These are phyloP conservation scores for Lypha dubia DNA, from an alignment of 2,888 invertebrate species.

Conservation along the genomic window DNA sequence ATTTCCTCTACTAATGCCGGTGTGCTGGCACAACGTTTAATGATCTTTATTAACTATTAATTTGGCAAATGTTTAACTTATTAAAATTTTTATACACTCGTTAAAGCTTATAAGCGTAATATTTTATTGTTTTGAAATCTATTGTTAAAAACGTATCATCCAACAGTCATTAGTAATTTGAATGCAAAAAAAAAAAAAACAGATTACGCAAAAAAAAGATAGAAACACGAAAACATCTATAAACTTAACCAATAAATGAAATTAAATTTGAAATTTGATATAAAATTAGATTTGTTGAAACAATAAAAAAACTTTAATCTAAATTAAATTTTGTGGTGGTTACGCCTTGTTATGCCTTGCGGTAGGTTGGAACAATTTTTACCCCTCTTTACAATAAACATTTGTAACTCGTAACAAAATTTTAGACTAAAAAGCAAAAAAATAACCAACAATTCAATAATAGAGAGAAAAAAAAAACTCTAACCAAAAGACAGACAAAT, in stretches of 20 bases:
- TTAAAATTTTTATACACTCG: neutral
- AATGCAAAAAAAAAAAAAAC: constrained; percentile 1
- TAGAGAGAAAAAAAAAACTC: neutral
- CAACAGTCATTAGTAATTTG: constrained; percentile 14
- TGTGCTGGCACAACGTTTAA: neutral
- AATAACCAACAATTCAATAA: neutral
- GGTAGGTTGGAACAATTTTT: constrained; percentile 52
- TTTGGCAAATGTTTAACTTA: neutral
- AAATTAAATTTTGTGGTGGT: constrained; percentile 72
- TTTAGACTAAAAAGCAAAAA: constrained; percentile 25
- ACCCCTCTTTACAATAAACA: neutral
- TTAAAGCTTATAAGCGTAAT: constrained; percentile 3
- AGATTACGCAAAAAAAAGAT: constrained; percentile 2
- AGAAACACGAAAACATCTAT: constrained; percentile 13
- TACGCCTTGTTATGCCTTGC: constrained; percentile 72
- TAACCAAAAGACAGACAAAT: constrained; percentile 18
- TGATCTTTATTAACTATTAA: neutral
- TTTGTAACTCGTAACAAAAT: constrained; percentile 55
- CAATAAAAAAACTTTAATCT: constrained; percentile 61
- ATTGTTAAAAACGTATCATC: constrained; percentile 2
- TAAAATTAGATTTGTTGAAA: constrained; percentile 52
- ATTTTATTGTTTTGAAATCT: neutral
- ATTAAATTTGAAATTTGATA: constrained; percentile 56
- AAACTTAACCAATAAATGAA: constrained; percentile 62
- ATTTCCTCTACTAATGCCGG: too few relatives aligned